Percentiles rank a stretch among this genome's conserved stretches.
Conservation (phyloP, 2,113 vertebrate species). For the Melanerpes formicivorus region DNA sequence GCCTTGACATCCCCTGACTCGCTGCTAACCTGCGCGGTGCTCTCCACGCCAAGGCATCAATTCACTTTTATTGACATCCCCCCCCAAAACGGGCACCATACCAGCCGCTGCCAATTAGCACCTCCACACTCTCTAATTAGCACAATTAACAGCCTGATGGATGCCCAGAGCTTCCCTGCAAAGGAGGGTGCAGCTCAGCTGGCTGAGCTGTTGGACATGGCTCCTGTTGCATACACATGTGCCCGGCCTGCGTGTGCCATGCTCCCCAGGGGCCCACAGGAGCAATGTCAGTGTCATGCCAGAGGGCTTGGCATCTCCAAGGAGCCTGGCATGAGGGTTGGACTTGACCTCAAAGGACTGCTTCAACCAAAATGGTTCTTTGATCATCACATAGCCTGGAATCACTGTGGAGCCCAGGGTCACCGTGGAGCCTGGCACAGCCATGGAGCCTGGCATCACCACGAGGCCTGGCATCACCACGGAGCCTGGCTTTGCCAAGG, state of each 20-base stretch:
- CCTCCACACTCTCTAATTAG: conserved; percentile 91
- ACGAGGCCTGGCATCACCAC: neutral
- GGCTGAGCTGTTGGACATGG: neutral
- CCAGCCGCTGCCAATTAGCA: conserved; percentile 89
- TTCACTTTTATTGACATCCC: conserved; percentile 78
- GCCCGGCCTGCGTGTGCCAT: neutral
- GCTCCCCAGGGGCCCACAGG: neutral
- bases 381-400: neutral
- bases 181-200: conserved; percentile 48
- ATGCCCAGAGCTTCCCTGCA: conserved; percentile 81
- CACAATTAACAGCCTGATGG: conserved; percentile 88
- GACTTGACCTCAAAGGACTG: too few relatives aligned
- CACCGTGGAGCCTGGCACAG: too few relatives aligned
- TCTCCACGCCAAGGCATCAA: conserved; percentile 73
- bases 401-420: neutral
- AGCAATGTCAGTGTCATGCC: fast-evolving
- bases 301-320: neutral
- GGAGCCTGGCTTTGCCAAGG: too few relatives aligned
- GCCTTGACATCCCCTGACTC: conserved; percentile 71
- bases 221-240: neutral
- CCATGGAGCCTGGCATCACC: too few relatives aligned
- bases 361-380: too few relatives aligned
- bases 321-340: neutral
- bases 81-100: conserved; percentile 73
- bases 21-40: conserved; percentile 53